These are phyloP conservation scores for Scatophagus argus DNA, from an alignment of 2,113 vertebrate species.

Conservation along the genomic window DNA sequence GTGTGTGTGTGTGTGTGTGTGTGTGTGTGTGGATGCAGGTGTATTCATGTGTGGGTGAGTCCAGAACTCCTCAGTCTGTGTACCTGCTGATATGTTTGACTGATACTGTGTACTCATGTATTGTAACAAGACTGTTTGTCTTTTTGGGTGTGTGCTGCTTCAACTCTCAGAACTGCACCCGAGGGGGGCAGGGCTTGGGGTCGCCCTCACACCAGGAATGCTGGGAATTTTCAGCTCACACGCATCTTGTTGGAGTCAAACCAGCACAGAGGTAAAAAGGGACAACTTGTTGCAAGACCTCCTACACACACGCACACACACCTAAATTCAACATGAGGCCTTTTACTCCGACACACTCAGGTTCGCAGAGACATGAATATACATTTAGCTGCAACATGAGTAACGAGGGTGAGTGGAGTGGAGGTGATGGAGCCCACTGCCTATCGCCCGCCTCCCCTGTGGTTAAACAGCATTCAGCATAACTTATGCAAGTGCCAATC, in stretches of 20 bases:
- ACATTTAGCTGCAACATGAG: slow-evolving; percentile 41
- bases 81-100: slow-evolving; percentile 18
- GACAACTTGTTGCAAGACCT: slow-evolving; percentile 3
- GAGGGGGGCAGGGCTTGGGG: slow-evolving; percentile 4
- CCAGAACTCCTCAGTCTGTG: too few relatives aligned
- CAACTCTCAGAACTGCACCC: slow-evolving; percentile 13
- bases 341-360: slow-evolving; percentile 22
- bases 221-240: slow-evolving; percentile 45
- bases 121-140: slow-evolving; percentile 30
- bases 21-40: background rate
- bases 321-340: slow-evolving; percentile 10
- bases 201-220: slow-evolving; percentile 33
- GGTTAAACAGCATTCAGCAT: slow-evolving; percentile 73
- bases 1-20: background rate
- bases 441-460: slow-evolving; percentile 18
- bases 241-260: slow-evolving; percentile 23
- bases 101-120: slow-evolving; percentile 30
- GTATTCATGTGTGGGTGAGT: background rate
- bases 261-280: slow-evolving; percentile 12
- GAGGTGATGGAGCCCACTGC: slow-evolving; percentile 30
- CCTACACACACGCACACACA: slow-evolving; percentile 7
- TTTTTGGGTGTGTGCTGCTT: background rate
- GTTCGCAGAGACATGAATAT: slow-evolving; percentile 55
- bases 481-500: slow-evolving; percentile 77
- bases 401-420: slow-evolving; percentile 44